Evolutionary conservation across 2,113 vertebrate species (phyloP).

Genomic region (Baryphthengus martii): DNA sequence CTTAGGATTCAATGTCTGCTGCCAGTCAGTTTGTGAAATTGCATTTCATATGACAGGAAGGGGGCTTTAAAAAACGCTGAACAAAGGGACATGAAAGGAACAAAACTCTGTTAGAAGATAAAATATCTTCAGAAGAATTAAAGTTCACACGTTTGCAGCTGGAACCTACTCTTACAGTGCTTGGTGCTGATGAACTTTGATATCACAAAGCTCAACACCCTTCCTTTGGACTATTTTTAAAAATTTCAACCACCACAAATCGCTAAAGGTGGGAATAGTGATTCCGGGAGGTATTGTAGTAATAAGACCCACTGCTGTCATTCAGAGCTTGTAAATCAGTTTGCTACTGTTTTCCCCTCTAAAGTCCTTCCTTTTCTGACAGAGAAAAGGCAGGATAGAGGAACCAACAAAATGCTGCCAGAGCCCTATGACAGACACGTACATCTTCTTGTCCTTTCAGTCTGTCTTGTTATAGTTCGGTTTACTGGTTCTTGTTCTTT

Average conservation of each 20-base stretch:
- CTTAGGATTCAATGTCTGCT: constrained; percentile 7
- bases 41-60: constrained; percentile 34
- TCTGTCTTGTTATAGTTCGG: neutral
- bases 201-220: neutral
- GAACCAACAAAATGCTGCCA: neutral
- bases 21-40: constrained; percentile 11
- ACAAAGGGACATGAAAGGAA: constrained; percentile 22
- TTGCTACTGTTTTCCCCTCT: neutral
- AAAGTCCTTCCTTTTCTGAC: neutral
- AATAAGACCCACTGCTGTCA: neutral
- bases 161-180: neutral
- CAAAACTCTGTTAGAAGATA: constrained; percentile 25
- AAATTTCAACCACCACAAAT: neutral
- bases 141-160: neutral
- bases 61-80: neutral
- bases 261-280: neutral
- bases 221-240: neutral
- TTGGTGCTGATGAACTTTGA: constrained; percentile 11
- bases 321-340: constrained; percentile 14
- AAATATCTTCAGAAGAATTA: constrained; percentile 30
- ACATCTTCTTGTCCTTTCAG: neutral
- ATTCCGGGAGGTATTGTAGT: neutral
- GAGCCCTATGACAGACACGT: neutral
- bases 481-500: neutral
- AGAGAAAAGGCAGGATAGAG: constrained; percentile 1